Conservation (phyloP, 2,797 vertebrate species). For the Oreochromis grahami region DNA sequence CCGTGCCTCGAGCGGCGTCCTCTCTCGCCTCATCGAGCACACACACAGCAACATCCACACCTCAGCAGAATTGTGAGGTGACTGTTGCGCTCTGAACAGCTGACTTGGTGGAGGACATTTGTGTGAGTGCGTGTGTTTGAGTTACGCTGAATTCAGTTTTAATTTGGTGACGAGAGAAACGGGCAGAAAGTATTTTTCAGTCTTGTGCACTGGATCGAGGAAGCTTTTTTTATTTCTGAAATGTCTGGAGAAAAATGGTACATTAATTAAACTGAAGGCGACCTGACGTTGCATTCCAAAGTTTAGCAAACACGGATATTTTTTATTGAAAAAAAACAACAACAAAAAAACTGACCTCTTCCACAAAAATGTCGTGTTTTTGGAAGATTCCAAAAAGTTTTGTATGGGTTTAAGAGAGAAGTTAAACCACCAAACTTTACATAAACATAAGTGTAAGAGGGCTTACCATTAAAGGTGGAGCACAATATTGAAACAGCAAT, state of each 20-base stretch:
- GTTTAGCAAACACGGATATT: not conserved
- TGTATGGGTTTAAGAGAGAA: not conserved
- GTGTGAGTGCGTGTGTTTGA: not conserved
- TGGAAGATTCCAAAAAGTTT: not conserved
- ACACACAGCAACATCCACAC: conserved; percentile 49
- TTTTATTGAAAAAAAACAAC: not conserved
- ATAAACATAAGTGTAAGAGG: not conserved
- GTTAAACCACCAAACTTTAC: not conserved
- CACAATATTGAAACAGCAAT: not conserved
- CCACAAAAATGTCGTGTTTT: not conserved
- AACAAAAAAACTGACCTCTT: not conserved
- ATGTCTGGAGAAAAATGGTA: not conserved
- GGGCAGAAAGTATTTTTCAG: not conserved
- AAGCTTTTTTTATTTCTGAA: not conserved
- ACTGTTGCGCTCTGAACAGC: conserved; percentile 64
- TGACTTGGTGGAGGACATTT: conserved; percentile 60
- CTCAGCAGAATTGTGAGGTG: conserved; percentile 71
- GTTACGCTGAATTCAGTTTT: conserved; percentile 1
- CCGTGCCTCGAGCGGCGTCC: conserved; percentile 63
- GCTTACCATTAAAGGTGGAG: not conserved
- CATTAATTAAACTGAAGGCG: not conserved
- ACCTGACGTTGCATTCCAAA: not conserved
- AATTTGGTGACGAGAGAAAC: not conserved
- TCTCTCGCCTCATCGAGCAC: conserved; percentile 72
- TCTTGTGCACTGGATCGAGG: not conserved